Conservation (phyloP, 2,888 invertebrate species). For the Epirrhoe alternata region DNA sequence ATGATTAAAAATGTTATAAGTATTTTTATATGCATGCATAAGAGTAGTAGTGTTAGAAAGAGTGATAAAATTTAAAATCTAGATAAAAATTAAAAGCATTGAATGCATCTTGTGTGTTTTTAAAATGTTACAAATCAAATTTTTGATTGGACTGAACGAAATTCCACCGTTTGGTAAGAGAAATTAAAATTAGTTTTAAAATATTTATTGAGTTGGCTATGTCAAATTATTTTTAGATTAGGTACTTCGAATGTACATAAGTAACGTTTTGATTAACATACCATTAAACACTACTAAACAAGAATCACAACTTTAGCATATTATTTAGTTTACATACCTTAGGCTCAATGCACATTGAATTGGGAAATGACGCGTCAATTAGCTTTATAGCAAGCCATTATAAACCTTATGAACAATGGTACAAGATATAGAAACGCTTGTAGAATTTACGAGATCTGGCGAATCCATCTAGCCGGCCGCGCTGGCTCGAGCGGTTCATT, state of each 20-base stretch:
- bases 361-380: too few species aligned
- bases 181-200: slow-evolving; percentile 26
- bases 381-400: too few species aligned
- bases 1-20: slow-evolving; percentile 4
- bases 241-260: neutral
- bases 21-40: slow-evolving; percentile 18
- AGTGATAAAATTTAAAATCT: slow-evolving; percentile 11
- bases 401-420: too few species aligned
- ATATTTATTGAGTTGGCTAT: slow-evolving; percentile 24
- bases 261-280: neutral
- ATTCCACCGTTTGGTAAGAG: slow-evolving; percentile 46
- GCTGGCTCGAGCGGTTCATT: too few species aligned
- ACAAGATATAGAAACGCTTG: too few species aligned
- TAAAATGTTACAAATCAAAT: slow-evolving; percentile 23
- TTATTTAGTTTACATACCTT: neutral
- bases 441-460: too few species aligned
- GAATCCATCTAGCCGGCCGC: too few species aligned
- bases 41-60: slow-evolving; percentile 8
- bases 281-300: neutral
- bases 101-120: slow-evolving; percentile 40
- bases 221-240: slow-evolving; percentile 7
- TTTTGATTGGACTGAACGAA: slow-evolving; percentile 42
- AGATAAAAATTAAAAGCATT: slow-evolving; percentile 37
- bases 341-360: too few species aligned
- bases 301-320: slow-evolving; percentile 6